Evolutionary conservation across 2,888 invertebrate species (phyloP).

Genomic region (Tyria jacobaeae): DNA sequence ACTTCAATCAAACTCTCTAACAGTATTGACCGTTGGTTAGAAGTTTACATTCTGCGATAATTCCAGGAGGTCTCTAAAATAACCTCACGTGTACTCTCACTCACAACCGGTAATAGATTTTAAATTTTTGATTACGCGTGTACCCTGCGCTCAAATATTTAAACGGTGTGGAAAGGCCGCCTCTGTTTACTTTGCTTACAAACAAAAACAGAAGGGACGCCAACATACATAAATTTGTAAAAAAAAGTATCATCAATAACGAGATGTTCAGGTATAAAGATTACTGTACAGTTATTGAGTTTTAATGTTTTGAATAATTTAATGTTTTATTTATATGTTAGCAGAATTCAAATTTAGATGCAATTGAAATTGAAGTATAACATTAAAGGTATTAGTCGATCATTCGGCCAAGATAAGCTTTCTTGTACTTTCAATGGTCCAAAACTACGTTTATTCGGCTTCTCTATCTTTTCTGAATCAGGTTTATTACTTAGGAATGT

Average conservation of each 20-base stretch:
- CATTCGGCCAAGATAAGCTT: too few species aligned
- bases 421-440: too few species aligned
- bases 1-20: conserved; percentile 1
- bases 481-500: too few species aligned
- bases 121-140: conserved; percentile 21
- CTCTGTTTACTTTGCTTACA: conserved; percentile 6
- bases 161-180: neutral
- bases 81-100: conserved; percentile 6
- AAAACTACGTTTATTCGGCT: too few species aligned
- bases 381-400: too few species aligned
- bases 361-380: too few species aligned
- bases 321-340: too few species aligned
- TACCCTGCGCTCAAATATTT: conserved; percentile 20
- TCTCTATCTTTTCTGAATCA: too few species aligned
- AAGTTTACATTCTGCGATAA: conserved; percentile 11
- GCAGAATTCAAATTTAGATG: too few species aligned
- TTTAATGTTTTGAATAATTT: too few species aligned
- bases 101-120: conserved; percentile 36
- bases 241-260: neutral
- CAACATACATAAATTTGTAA: neutral
- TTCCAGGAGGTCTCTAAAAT: conserved; percentile 20
- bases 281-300: neutral
- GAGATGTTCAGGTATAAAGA: neutral
- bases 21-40: neutral
- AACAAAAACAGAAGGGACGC: neutral